phyloP scores from a whole-genome alignment of 2,797 vertebrate species.

The Paratrypauchen microcephalus region DNA sequence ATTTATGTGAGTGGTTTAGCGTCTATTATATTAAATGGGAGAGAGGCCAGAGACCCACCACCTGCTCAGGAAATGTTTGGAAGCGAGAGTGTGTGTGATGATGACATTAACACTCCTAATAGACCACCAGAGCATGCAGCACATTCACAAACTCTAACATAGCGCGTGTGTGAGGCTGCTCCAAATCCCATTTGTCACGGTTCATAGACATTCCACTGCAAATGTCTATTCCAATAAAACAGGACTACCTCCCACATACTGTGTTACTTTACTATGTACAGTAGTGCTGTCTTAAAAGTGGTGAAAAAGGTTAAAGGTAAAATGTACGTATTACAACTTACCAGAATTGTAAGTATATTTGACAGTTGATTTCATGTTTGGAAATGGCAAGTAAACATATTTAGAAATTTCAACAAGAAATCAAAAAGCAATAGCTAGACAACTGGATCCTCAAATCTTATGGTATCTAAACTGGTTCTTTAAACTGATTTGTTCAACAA shows the following conservation, averaged over 20 bases:
- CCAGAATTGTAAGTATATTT: not conserved
- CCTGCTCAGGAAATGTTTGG: conserved; percentile 48
- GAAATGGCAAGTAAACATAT: not conserved
- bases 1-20: conserved; percentile 11
- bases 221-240: conserved; percentile 46
- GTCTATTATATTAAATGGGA: conserved; percentile 15
- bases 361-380: not conserved
- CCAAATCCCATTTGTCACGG: conserved; percentile 55
- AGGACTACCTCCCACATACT: conserved; percentile 34
- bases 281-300: not conserved
- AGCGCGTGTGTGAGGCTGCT: conserved; percentile 32
- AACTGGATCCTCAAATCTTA: not conserved
- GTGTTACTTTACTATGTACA: conserved; percentile 21
- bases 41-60: conserved; percentile 35
- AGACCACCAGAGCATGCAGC: conserved; percentile 27
- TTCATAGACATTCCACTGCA: conserved; percentile 40
- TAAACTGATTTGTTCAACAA: conserved; percentile 1
- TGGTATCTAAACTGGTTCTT: no score
- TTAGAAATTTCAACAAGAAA: not conserved
- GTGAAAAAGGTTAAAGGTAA: not conserved
- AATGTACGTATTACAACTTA: not conserved
- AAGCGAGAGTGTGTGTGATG: conserved; percentile 43
- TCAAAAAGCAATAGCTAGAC: not conserved
- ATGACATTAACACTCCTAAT: conserved; percentile 48
- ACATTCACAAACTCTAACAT: conserved; percentile 30